Conservation (phyloP, 2,113 vertebrate genomes). For the Apistogramma diplotaenia region DNA sequence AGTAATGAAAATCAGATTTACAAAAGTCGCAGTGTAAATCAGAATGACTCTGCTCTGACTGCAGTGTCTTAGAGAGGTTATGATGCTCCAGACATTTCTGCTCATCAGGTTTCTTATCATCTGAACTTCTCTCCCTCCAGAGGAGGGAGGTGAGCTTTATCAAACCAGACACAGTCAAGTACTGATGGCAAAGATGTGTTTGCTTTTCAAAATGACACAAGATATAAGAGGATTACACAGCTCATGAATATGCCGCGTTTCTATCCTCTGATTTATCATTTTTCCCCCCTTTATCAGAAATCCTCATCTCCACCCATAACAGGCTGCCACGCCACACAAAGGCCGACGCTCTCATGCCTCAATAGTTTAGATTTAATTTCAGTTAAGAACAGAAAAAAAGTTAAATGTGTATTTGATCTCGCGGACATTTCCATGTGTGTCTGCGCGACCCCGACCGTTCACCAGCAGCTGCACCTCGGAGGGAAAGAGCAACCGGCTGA, state of each 20-base stretch:
- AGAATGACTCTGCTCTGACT: background rate
- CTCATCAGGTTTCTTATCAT: background rate
- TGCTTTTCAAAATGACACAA: slow-evolving; percentile 35
- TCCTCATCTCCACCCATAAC: slow-evolving; percentile 33
- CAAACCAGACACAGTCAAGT: background rate
- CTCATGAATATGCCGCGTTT: slow-evolving; percentile 40
- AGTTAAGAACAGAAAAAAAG: slow-evolving; percentile 39
- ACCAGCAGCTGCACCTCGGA: slow-evolving; percentile 10
- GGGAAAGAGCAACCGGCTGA: slow-evolving; percentile 27
- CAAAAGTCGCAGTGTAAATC: background rate
- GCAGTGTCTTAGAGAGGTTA: background rate
- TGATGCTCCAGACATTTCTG: background rate
- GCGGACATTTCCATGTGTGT: background rate
- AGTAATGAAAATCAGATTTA: background rate
- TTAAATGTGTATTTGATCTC: slow-evolving; percentile 20
- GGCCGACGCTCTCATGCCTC: slow-evolving; percentile 13
- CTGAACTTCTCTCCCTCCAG: background rate
- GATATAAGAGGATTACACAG: slow-evolving; percentile 58
- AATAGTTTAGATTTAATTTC: slow-evolving; percentile 49
- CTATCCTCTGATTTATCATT: slow-evolving; percentile 47
- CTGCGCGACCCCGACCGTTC: background rate
- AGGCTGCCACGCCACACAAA: slow-evolving; percentile 38
- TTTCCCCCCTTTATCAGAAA: slow-evolving; percentile 14
- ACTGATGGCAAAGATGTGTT: slow-evolving; percentile 41
- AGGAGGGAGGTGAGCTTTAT: background rate